Evolutionary conservation across 2,888 invertebrate species (phyloP), one percentile per base, ranked within the genome.

Genomic region (Agrochola lota): DNA sequence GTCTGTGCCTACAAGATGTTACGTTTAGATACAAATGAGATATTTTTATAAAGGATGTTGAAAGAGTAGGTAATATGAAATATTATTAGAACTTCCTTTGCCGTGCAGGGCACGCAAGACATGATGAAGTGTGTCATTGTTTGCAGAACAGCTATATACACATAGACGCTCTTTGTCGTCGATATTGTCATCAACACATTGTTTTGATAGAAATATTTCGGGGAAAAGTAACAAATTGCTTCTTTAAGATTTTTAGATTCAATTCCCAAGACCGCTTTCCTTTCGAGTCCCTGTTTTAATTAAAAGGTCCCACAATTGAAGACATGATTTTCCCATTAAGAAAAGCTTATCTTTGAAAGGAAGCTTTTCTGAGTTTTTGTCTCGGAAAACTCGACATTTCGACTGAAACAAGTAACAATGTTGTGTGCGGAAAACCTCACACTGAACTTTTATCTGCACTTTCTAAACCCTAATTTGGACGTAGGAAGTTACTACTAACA

Each of bases 1-100:
- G 43, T 63, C 60, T 63, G 59, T 55, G 84, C 71, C 68, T 72
- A 62, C 67, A 73, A 77, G 63, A 81, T 77, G 82, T 81, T 70
- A 60, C 60, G 43, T 55, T 80, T 35, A 67, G 63, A 80, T 80
- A 68, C 26, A 43, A 70, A 77, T 55, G n/a, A 63, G 52, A 77
- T 70, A 77, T 69, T 83, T 66, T 70, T 66, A 35, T 60, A 60
- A 46, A 78, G 46, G 30, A 77, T 60, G 52, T 46, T 30, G 35
- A 46, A 64, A n/a, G 26, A 23, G 43, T 17, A 35, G 12, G 40
- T 23, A 55, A 55, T 64, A 60, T 81, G 43, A 52, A 46, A 74
- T 60, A 67, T 79, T 75, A 82, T 73, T 81, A 49, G 62, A 63
- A 26, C 55, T 77, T 80, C 60, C 26, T 69, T 52, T 43, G n/a